Evolutionary conservation across 2,797 vertebrate genomes (phyloP), one percentile per base, ranked within the genome.

Genomic region (Anguilla anguilla): DNA sequence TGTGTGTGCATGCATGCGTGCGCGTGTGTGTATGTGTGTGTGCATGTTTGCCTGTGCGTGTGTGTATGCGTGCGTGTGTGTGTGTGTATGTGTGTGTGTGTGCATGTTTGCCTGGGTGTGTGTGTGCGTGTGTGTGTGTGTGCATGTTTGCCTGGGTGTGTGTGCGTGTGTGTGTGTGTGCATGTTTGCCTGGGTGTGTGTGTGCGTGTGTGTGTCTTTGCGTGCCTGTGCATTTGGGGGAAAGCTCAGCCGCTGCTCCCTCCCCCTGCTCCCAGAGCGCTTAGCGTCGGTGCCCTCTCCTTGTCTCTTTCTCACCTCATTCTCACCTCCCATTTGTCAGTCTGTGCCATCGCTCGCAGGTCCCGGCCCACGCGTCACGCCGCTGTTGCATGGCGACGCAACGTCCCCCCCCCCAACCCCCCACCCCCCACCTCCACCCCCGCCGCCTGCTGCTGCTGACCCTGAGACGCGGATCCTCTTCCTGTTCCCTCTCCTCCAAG

Each of bases 321-420:
- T 11, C 84, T 85, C 84, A 85, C 84, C 84, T 85, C 57, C 19
- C 59, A 59, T 85, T 55, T 67, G 59, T 85, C 84, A n/a, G 59
- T 46, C 59, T 39, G 35, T 85, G 84, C 84, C 59, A 64, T 82
- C 79, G 84, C 59, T 39, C 39, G 15, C 31, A 15, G 84, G 84
- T 85, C 43, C 57, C 19, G 43, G 84, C 31, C 84, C 15, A 13
- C 15, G 35, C 59, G 22, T 67, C 84, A 64, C 79, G 59, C 55
- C 2, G 53, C 83, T 15, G 79, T 51, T 49, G 79, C 79, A 82
- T 82, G 79, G 79, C 43, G 79, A 82, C 79, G 25, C 79, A 10
- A 22, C 49, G 28, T 11, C 51, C 9, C 51, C 51, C 51, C 49
- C 51, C 51, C 64, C 64, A 6, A 6, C 5, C 7, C n/a, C 64